phyloP scores from a whole-genome alignment of 37 sponge, comb jelly and placozoan genomes.

The Aplysina aerophoba region DNA sequence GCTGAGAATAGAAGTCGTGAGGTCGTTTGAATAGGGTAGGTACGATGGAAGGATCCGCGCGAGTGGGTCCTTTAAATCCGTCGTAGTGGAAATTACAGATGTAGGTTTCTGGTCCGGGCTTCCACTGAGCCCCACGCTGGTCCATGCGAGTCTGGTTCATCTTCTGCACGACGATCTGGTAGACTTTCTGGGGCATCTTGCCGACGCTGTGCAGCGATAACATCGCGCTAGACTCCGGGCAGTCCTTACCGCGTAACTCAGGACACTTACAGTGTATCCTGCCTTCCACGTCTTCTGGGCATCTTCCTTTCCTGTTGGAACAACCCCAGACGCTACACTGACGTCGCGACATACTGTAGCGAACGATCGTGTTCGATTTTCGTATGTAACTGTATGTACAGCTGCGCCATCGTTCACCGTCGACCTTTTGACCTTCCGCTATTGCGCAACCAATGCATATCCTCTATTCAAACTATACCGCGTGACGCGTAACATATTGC shows the following conservation, averaged over 20 bases:
- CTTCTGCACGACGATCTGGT: constrained; percentile 15
- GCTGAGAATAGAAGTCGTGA: background rate
- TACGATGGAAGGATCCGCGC: background rate
- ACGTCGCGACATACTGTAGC: constrained; percentile 46
- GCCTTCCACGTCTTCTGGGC: constrained; percentile 36
- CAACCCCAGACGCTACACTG: constrained; percentile 50
- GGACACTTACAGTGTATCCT: background rate
- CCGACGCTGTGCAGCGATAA: constrained; percentile 28
- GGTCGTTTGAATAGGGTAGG: constrained; percentile 31
- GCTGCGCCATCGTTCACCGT: no score
- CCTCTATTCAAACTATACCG: no score
- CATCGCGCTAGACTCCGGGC: constrained; percentile 28
- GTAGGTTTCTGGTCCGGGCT: background rate
- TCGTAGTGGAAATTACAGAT: constrained; percentile 42
- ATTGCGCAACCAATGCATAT: no score
- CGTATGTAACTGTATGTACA: no score
- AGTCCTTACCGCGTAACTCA: background rate
- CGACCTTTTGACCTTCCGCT: no score
- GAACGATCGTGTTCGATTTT: no score
- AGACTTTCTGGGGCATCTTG: constrained; percentile 11
- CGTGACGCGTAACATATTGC: no score
- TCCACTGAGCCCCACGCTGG: background rate
- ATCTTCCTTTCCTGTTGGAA: constrained; percentile 41
- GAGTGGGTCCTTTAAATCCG: constrained; percentile 35
- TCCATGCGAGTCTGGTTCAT: constrained; percentile 22